Conservation (phyloP, 2,888 invertebrate genomes). For the Eupsilia transversa region DNA sequence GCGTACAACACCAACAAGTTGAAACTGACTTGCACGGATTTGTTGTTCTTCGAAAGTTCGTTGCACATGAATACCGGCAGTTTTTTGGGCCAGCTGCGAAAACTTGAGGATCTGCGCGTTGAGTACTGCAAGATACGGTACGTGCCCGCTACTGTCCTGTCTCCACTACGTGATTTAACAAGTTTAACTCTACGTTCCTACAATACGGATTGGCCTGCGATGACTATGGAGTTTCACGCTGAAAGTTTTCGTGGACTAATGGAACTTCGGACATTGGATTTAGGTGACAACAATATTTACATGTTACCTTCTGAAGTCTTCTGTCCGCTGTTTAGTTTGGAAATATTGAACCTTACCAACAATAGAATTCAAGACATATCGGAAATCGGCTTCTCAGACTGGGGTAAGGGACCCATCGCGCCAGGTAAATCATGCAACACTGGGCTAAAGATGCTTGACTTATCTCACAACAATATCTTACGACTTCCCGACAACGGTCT, state of each 20-base stretch:
- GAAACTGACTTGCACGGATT: slow-evolving; percentile 93
- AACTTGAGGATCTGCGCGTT: slow-evolving; percentile 93
- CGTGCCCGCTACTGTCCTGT: slow-evolving; percentile 93
- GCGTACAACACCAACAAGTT: slow-evolving; percentile 93
- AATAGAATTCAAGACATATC: slow-evolving; percentile 95
- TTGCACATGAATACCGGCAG: slow-evolving; percentile 91
- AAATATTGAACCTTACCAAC: slow-evolving; percentile 93
- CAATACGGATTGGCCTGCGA: slow-evolving; percentile 95
- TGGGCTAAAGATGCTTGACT: slow-evolving; percentile 93
- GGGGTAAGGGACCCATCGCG: slow-evolving; percentile 92
- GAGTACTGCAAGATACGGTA: slow-evolving; percentile 95
- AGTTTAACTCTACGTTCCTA: slow-evolving; percentile 93
- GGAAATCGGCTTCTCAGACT: slow-evolving; percentile 94
- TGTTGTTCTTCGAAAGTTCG: slow-evolving; percentile 93
- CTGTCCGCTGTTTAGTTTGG: slow-evolving; percentile 93
- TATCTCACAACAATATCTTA: slow-evolving; percentile 93
- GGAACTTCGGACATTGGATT: slow-evolving; percentile 92
- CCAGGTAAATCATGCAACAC: slow-evolving; percentile 93
- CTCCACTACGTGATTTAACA: slow-evolving; percentile 92
- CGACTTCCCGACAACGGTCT: slow-evolving; percentile 93
- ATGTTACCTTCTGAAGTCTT: slow-evolving; percentile 93
- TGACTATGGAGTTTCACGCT: slow-evolving; percentile 94
- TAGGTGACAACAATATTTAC: slow-evolving; percentile 95
- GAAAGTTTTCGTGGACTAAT: slow-evolving; percentile 93
- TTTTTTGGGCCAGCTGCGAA: slow-evolving; percentile 92